A percentile compares a stretch with the other conserved stretches of the same genome.
Evolutionary conservation across 2,888 invertebrate genomes (phyloP).

Genomic region (Hypomecis atomaria): DNA sequence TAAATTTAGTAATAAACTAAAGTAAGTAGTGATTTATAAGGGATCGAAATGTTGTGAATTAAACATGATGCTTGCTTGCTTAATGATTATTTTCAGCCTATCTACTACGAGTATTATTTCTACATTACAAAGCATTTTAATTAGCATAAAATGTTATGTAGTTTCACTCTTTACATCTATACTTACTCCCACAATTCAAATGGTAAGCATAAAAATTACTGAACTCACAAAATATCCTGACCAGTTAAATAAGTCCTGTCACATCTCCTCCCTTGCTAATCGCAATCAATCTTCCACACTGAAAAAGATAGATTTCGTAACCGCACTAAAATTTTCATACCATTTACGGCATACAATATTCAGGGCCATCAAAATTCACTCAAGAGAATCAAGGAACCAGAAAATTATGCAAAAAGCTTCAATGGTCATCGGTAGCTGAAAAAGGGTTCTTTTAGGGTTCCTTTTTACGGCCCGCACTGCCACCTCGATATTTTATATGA

Average conservation of each 20-base stretch:
- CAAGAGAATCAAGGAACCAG: slow-evolving; percentile 69
- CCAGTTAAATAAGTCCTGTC: background rate
- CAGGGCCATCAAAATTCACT: slow-evolving; percentile 42
- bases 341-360: slow-evolving; percentile 38
- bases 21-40: too few species aligned
- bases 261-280: slow-evolving; percentile 15
- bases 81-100: too few species aligned
- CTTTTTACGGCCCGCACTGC: slow-evolving; percentile 54
- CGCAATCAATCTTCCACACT: slow-evolving; percentile 32
- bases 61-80: too few species aligned
- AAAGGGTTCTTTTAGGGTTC: slow-evolving; percentile 47
- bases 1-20: too few species aligned
- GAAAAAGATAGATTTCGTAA: slow-evolving; percentile 32
- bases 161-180: too few species aligned
- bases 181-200: too few species aligned
- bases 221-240: background rate
- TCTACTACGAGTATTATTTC: too few species aligned
- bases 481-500: slow-evolving; percentile 59
- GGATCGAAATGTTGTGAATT: too few species aligned
- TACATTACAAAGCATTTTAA: too few species aligned
- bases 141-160: too few species aligned
- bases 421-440: slow-evolving; percentile 59
- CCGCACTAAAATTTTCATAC: slow-evolving; percentile 33
- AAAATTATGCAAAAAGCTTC: slow-evolving; percentile 77
- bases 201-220: too few species aligned